Percentiles rank a stretch among this genome's conserved stretches.
These are phyloP conservation scores for Noctua comes DNA, from an alignment of 2,888 invertebrate species.

Conservation along the genomic window DNA sequence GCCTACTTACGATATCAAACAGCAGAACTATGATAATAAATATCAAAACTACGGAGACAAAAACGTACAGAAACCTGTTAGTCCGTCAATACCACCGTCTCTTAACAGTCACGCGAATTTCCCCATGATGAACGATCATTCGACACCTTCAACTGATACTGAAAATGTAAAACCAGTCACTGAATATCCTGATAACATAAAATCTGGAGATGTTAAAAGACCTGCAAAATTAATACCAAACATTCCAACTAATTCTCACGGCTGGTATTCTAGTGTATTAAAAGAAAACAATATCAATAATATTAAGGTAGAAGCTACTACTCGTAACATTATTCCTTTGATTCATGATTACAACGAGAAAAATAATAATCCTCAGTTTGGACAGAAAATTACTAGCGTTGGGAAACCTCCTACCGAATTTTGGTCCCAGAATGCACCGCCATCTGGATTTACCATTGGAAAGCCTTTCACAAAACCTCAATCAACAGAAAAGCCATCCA, in stretches of 20 bases:
- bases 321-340: slow-evolving; percentile 85
- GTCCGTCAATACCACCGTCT: slow-evolving; percentile 71
- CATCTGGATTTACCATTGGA: slow-evolving; percentile 79
- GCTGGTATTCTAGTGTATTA: slow-evolving; percentile 85
- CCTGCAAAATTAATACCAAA: slow-evolving; percentile 84
- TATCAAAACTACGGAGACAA: slow-evolving; percentile 65
- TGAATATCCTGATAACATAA: slow-evolving; percentile 74
- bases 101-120: slow-evolving; percentile 88
- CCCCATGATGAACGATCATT: slow-evolving; percentile 83
- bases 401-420: slow-evolving; percentile 85
- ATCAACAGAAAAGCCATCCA: slow-evolving; percentile 71
- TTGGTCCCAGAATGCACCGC: slow-evolving; percentile 76
- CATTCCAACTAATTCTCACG: slow-evolving; percentile 85
- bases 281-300: slow-evolving; percentile 82
- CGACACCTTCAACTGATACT: slow-evolving; percentile 58
- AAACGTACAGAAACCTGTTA: slow-evolving; percentile 50
- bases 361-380: slow-evolving; percentile 79
- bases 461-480: slow-evolving; percentile 82
- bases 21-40: slow-evolving; percentile 20
- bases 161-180: slow-evolving; percentile 73
- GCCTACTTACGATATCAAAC: slow-evolving; percentile 50
- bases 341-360: slow-evolving; percentile 78
- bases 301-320: slow-evolving; percentile 83
- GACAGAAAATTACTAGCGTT: slow-evolving; percentile 82
- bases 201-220: slow-evolving; percentile 74